Evolutionary conservation across 1,140 invertebrate species (phyloP).

Genomic region (Magallana angulata): DNA sequence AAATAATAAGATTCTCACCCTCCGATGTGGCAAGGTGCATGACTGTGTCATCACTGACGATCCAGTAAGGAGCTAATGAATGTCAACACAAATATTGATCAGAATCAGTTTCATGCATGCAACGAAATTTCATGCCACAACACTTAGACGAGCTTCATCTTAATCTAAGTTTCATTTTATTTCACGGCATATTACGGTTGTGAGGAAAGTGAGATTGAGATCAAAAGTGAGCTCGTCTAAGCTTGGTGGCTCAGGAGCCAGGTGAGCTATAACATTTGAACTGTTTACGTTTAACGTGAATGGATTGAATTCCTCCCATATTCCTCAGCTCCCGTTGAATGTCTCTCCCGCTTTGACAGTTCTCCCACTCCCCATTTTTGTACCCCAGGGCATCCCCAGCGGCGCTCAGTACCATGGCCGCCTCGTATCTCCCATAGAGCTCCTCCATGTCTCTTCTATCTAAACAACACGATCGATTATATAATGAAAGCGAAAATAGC

Average conservation of each 20-base stretch:
- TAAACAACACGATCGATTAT: too few relatives aligned
- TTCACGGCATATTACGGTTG: neutral
- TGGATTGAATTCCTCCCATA: conserved; percentile 67
- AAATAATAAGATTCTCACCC: conserved; percentile 30
- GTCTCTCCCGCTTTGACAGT: conserved; percentile 62
- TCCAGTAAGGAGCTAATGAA: conserved; percentile 57
- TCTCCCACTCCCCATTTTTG: conserved; percentile 74
- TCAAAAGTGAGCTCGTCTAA: neutral
- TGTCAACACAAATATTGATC: neutral
- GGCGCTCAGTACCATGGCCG: conserved; percentile 74
- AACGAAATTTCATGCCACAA: neutral
- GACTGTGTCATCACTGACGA: conserved; percentile 69
- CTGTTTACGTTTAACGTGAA: conserved; percentile 59
- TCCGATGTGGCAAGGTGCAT: conserved; percentile 68
- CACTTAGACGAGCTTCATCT: neutral
- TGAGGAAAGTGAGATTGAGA: neutral
- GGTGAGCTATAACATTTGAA: neutral
- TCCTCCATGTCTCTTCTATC: neutral
- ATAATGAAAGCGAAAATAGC: too few relatives aligned
- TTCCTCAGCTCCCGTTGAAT: conserved; percentile 70
- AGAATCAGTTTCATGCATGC: neutral
- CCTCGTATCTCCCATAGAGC: conserved; percentile 52
- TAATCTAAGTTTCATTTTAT: neutral
- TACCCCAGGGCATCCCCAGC: conserved; percentile 75
- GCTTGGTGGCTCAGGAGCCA: too few relatives aligned